Conservation (phyloP, 2,113 vertebrate species). For the Theristicus caerulescens region DNA sequence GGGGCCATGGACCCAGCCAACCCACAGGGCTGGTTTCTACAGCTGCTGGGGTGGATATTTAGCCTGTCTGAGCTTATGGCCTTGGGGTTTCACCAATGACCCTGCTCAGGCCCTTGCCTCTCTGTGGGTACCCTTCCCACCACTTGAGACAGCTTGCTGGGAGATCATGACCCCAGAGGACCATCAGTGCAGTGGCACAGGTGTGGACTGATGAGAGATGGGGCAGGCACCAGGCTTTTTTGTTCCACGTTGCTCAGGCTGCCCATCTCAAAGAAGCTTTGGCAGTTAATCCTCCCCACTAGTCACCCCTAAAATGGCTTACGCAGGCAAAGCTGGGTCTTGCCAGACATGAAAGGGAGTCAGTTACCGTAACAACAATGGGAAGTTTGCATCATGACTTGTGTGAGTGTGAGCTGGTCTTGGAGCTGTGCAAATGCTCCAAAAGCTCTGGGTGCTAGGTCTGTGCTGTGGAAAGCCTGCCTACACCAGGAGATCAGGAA, state of each 20-base stretch:
- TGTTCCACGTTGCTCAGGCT: neutral
- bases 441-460: neutral
- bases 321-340: neutral
- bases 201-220: neutral
- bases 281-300: neutral
- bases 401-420: neutral
- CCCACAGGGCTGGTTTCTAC: neutral
- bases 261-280: neutral
- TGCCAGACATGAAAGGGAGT: neutral
- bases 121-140: rapidly evolving
- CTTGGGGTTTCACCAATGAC: neutral
- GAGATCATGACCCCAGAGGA: neutral
- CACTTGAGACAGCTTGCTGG: neutral
- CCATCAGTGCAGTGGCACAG: neutral
- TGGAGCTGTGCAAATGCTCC: neutral
- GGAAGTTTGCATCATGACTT: neutral
- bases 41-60: neutral
- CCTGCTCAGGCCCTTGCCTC: neutral
- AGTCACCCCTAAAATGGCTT: neutral
- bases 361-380: neutral
- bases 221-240: neutral
- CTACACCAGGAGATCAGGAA: neutral
- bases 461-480: neutral
- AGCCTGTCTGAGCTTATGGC: neutral
- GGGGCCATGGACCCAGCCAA: rapidly evolving